Conservation (phyloP, 2,113 vertebrate genomes). For the Orcinus orca region DNA sequence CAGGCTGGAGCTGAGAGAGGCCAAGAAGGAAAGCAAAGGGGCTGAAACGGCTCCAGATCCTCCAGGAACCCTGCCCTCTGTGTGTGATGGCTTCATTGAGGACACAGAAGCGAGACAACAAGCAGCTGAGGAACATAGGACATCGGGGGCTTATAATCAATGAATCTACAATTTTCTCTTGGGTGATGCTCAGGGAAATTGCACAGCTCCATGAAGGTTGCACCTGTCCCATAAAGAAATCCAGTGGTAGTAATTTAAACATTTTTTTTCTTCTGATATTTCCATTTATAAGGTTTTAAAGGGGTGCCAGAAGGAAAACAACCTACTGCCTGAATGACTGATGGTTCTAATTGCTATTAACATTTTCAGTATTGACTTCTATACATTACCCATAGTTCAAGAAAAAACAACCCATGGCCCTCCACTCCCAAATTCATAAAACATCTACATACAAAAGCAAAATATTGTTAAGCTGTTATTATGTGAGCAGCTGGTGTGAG, state of each 20-base stretch:
- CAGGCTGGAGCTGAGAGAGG: neutral
- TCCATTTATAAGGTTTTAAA: conserved; percentile 33
- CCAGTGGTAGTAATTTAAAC: neutral
- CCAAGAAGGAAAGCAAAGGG: neutral
- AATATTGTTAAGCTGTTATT: neutral
- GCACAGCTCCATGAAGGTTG: neutral
- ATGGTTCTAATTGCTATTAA: conserved; percentile 9
- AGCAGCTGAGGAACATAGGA: neutral
- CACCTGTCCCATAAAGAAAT: neutral
- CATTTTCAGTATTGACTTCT: neutral
- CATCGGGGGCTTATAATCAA: neutral
- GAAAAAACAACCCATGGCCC: neutral
- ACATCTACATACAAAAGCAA: conserved; percentile 1
- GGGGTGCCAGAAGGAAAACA: conserved; percentile 17
- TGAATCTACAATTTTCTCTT: neutral
- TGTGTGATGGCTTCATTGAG: neutral
- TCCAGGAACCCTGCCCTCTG: neutral
- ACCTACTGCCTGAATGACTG: neutral
- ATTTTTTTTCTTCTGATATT: neutral
- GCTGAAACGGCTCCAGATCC: neutral
- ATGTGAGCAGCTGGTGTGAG: conserved; percentile 13
- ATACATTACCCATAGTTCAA: neutral
- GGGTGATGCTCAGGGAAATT: neutral
- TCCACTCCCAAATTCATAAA: neutral
- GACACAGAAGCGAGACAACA: neutral